These are phyloP conservation scores for Valencia hispanica DNA, from an alignment of 2,797 vertebrate genomes.

Conservation along the genomic window DNA sequence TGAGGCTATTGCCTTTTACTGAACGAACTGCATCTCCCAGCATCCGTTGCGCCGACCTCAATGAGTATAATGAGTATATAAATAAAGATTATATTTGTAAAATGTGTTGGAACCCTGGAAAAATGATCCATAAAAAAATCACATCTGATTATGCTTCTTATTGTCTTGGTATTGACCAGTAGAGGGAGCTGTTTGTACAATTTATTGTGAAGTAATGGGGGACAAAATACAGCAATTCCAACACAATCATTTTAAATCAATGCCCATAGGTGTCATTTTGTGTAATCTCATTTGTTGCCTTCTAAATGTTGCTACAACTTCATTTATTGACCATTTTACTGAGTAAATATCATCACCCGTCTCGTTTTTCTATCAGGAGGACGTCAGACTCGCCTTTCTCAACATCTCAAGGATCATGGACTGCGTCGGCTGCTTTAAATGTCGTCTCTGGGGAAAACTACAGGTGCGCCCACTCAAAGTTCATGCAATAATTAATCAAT, in stretches of 20 bases:
- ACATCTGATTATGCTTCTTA: neutral
- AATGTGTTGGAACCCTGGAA: neutral
- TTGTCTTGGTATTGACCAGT: neutral
- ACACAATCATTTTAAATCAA: neutral
- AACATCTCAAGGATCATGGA: constrained; percentile 98
- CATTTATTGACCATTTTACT: neutral
- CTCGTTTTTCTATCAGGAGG: constrained; percentile 79
- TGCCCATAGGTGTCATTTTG: neutral
- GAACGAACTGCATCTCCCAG: no score
- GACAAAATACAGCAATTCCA: neutral
- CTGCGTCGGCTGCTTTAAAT: constrained; percentile 95
- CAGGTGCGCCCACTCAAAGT: constrained; percentile 75
- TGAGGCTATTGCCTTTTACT: no score
- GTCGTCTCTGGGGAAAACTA: constrained; percentile 94
- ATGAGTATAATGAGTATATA: no score
- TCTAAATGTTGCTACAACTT: neutral
- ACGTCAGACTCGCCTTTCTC: constrained; percentile 89
- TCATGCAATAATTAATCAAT: neutral
- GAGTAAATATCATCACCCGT: neutral
- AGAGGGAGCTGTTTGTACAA: neutral
- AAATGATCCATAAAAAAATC: neutral
- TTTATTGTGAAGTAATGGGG: neutral
- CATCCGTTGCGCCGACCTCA: no score
- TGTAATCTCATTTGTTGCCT: neutral
- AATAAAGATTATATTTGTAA: neutral